phyloP scores from a whole-genome alignment of 30 jellyfish, hydroid and myxozoan genomes.

The Aurelia coerulea region DNA sequence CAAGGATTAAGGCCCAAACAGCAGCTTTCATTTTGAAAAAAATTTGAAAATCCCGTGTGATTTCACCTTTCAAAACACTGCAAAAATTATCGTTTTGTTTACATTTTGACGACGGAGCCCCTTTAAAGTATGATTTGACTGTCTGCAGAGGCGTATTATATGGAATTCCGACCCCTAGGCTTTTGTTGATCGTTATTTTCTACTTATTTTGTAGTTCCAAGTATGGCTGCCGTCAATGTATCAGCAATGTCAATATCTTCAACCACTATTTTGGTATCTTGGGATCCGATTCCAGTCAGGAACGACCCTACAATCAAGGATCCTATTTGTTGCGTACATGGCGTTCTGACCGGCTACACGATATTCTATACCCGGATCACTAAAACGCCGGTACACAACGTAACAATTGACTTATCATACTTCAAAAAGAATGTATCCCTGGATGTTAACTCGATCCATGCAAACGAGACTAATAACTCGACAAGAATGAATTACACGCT shows the following conservation, averaged over 20 bases:
- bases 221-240: slow-evolving; percentile 47
- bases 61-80: too few species aligned
- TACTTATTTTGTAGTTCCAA: slow-evolving; percentile 33
- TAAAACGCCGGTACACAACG: slow-evolving; percentile 5
- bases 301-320: slow-evolving; percentile 52
- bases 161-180: too few species aligned
- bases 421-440: slow-evolving; percentile 4
- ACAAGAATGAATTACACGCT: slow-evolving; percentile 8
- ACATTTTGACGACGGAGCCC: too few species aligned
- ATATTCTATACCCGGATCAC: slow-evolving; percentile 52
- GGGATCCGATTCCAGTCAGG: slow-evolving; percentile 48
- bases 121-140: too few species aligned
- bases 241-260: slow-evolving; percentile 22
- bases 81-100: too few species aligned
- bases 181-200: too few species aligned
- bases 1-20: too few species aligned
- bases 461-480: too few species aligned
- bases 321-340: slow-evolving; percentile 61
- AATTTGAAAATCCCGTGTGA: too few species aligned
- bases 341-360: slow-evolving; percentile 61
- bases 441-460: not conserved
- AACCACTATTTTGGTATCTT: slow-evolving; percentile 32
- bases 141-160: too few species aligned
- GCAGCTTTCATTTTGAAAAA: too few species aligned
- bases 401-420: slow-evolving; percentile 31